A percentile compares a stretch with the other conserved stretches of the same genome.
phyloP scores from a whole-genome alignment of 53 echinoderm and acorn worm genomes.

The Echinometra lucunter region DNA sequence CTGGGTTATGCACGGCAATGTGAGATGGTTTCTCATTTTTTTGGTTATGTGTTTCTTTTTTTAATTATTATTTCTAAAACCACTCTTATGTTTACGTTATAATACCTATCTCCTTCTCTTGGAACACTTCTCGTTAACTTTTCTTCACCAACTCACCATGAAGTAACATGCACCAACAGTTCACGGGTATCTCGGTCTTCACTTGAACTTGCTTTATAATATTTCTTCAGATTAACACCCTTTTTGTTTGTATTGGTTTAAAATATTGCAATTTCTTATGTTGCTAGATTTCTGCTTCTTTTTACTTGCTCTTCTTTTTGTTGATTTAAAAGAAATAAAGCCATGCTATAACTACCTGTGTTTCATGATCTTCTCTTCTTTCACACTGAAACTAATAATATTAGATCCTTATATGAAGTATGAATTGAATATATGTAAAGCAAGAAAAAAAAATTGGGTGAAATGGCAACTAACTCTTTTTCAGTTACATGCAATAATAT shows the following conservation, averaged over 20 bases:
- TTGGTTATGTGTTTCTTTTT: conserved; percentile 18
- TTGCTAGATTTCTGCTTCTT: conserved; percentile 42
- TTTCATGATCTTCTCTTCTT: conserved; percentile 10
- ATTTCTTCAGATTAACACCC: conserved; percentile 39
- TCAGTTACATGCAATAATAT: background rate
- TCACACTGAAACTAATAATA: conserved; percentile 21
- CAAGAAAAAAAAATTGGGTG: background rate
- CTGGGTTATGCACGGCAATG: conserved; percentile 69
- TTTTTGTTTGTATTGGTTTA: conserved; percentile 19
- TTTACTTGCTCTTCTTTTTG: conserved; percentile 7
- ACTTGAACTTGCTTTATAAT: conserved; percentile 34
- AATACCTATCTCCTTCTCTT: conserved; percentile 20
- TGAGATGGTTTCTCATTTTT: conserved; percentile 58
- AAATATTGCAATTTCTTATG: conserved; percentile 18
- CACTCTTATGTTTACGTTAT: conserved; percentile 32
- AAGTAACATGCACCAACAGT: conserved; percentile 45
- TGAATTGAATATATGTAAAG: background rate
- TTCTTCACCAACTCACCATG: conserved; percentile 58
- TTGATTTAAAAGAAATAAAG: conserved; percentile 9
- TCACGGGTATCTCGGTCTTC: conserved; percentile 41
- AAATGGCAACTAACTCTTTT: conserved; percentile 37
- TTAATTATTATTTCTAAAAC: conserved; percentile 24
- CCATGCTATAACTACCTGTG: background rate
- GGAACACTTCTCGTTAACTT: conserved; percentile 4
- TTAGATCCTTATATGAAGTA: background rate